Conservation (phyloP, 1,140 invertebrate species). For the Halyomorpha halys region DNA sequence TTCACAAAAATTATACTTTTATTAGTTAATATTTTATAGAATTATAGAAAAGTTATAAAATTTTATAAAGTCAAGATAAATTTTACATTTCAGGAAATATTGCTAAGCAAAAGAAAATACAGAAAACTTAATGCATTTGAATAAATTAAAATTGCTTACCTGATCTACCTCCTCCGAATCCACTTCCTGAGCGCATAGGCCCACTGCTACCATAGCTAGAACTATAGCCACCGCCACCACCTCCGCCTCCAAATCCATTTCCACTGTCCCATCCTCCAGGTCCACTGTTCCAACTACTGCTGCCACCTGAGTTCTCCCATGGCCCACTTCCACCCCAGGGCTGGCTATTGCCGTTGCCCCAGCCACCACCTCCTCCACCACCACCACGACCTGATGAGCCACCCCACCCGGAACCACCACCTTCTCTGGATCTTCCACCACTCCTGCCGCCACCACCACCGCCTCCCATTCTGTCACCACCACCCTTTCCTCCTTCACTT, state of each 20-base stretch:
- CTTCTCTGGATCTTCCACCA: slow-evolving; percentile 27
- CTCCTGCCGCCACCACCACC: slow-evolving; percentile 18
- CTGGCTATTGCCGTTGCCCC: slow-evolving; percentile 20
- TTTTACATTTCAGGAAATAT: too few relatives aligned
- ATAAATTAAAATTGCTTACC: neutral
- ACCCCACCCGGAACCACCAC: slow-evolving; percentile 30
- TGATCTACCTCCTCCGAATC: slow-evolving; percentile 20
- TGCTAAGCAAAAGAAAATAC: too few relatives aligned
- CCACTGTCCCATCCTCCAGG: slow-evolving; percentile 25
- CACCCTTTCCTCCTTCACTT: slow-evolving; percentile 26
- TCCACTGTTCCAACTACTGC: slow-evolving; percentile 25
- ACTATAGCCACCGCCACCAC: slow-evolving; percentile 23
- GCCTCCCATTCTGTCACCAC: slow-evolving; percentile 24
- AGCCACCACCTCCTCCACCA: slow-evolving; percentile 25
- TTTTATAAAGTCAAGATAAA: too few relatives aligned
- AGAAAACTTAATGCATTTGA: too few relatives aligned
- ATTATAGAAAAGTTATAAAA: too few relatives aligned
- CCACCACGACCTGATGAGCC: slow-evolving; percentile 29
- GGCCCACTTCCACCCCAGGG: slow-evolving; percentile 26
- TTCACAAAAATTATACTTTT: too few relatives aligned
- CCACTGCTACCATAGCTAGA: slow-evolving; percentile 18
- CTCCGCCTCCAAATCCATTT: slow-evolving; percentile 24
- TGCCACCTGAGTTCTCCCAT: slow-evolving; percentile 28
- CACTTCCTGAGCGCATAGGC: neutral
- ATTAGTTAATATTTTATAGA: too few relatives aligned